Evolutionary conservation across 2,797 vertebrate species (phyloP).

Genomic region (Megalops cyprinoides): DNA sequence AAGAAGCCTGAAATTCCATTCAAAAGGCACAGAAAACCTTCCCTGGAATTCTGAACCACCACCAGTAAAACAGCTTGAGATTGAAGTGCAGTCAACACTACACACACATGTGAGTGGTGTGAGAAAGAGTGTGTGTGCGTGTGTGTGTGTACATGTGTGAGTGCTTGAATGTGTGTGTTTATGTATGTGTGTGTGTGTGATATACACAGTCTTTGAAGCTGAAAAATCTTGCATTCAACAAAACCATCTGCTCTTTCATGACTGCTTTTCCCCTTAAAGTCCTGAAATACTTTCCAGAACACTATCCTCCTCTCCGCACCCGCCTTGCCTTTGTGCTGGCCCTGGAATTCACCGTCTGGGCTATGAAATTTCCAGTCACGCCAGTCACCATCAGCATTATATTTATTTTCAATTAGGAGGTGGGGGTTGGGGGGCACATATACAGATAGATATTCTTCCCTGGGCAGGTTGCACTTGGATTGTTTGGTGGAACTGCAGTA

Average conservation of each 20-base stretch:
- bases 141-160: constrained; percentile 18
- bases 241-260: constrained; percentile 68
- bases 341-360: constrained; percentile 43
- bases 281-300: constrained; percentile 61
- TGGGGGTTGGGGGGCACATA: constrained; percentile 8
- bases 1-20: no score
- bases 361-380: constrained; percentile 34
- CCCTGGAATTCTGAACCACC: no score
- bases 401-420: constrained; percentile 11
- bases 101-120: neutral
- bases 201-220: constrained; percentile 23
- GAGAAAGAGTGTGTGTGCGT: neutral
- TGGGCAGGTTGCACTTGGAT: constrained; percentile 38
- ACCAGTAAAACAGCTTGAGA: no score
- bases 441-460: constrained; percentile 58
- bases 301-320: constrained; percentile 47
- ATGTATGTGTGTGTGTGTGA: constrained; percentile 42
- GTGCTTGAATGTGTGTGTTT: constrained; percentile 23
- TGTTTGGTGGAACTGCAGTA: constrained; percentile 12
- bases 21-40: no score
- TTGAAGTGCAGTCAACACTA: no score
- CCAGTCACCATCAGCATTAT: constrained; percentile 27
- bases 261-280: constrained; percentile 45
- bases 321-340: constrained; percentile 42
- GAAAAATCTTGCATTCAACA: constrained; percentile 44